Evolutionary conservation across 2,113 vertebrate species (phyloP).

Genomic region (Marmota monax): DNA sequence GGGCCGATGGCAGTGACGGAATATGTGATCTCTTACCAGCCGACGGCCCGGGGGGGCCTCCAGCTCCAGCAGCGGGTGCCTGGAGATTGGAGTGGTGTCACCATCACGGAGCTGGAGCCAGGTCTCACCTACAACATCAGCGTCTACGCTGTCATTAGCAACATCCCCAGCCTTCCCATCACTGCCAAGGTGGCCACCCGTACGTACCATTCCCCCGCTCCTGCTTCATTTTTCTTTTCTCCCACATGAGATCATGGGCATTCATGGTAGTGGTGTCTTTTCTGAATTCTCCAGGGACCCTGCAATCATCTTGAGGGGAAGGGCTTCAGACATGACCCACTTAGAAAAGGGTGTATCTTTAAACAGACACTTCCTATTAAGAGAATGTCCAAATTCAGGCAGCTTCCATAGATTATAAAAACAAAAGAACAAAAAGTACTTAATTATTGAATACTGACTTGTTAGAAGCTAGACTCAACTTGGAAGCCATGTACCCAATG

Average conservation of each 20-base stretch:
- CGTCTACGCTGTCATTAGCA: slow-evolving; percentile 94
- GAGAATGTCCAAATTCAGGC: slow-evolving; percentile 40
- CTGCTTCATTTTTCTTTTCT: slow-evolving; percentile 64
- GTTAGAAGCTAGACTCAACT: not conserved
- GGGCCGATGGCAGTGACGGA: slow-evolving; percentile 92
- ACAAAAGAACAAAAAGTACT: slow-evolving; percentile 37
- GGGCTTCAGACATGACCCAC: not conserved
- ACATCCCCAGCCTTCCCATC: slow-evolving; percentile 92
- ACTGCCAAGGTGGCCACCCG: slow-evolving; percentile 94
- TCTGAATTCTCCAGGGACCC: slow-evolving; percentile 67
- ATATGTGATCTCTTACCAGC: slow-evolving; percentile 94
- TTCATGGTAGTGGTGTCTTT: slow-evolving; percentile 69
- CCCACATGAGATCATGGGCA: slow-evolving; percentile 77
- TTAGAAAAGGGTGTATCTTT: not conserved
- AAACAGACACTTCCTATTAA: not conserved
- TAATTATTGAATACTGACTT: slow-evolving; percentile 38
- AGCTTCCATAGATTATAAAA: slow-evolving; percentile 5
- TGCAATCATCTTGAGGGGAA: not conserved
- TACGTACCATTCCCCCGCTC: slow-evolving; percentile 88
- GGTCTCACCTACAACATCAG: slow-evolving; percentile 97
- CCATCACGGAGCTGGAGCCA: slow-evolving; percentile 93
- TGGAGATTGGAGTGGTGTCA: slow-evolving; percentile 92
- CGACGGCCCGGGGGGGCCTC: slow-evolving; percentile 88
- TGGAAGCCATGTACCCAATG: not conserved
- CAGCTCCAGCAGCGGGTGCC: slow-evolving; percentile 95